These are phyloP conservation scores for Steinernema feltiae DNA, from an alignment of 1,140 invertebrate species.

Conservation along the genomic window DNA sequence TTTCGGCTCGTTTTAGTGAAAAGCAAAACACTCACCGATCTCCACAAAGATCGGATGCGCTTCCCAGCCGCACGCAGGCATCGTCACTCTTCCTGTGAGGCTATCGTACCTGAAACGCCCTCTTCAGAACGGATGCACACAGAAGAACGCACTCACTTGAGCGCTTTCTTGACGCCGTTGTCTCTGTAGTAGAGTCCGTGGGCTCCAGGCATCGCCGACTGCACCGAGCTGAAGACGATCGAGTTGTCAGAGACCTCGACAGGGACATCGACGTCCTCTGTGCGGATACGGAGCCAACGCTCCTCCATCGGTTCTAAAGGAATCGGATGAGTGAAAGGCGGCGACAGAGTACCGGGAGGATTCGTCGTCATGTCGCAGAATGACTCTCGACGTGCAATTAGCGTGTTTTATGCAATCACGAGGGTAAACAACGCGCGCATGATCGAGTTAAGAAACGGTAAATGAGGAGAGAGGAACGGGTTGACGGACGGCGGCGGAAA, in stretches of 20 bases:
- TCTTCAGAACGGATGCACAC: background rate
- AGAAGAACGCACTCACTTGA: conserved; percentile 18
- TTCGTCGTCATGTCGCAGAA: background rate
- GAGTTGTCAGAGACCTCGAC: conserved; percentile 24
- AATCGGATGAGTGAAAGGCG: background rate
- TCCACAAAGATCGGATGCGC: conserved; percentile 31
- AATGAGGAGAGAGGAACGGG: no score
- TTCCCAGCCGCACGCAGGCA: conserved; percentile 31
- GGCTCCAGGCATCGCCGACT: conserved; percentile 34
- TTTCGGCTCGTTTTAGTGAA: no score
- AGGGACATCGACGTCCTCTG: conserved; percentile 33
- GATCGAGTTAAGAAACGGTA: background rate
- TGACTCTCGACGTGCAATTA: background rate
- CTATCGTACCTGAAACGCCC: conserved; percentile 24
- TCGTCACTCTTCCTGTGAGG: conserved; percentile 25
- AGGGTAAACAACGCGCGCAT: background rate
- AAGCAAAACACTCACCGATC: conserved; percentile 31
- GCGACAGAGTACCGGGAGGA: background rate
- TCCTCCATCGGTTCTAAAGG: conserved; percentile 5
- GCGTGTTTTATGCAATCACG: conserved; percentile 2
- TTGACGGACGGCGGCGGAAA: background rate
- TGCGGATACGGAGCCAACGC: conserved; percentile 27
- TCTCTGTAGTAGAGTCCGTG: conserved; percentile 38
- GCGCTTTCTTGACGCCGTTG: conserved; percentile 33
- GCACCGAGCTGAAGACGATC: conserved; percentile 28